These are phyloP conservation scores for Caenorhabditis elegans DNA, from an alignment of 1,140 invertebrate species.

Conservation along the genomic window WBcel235 BX284604.4:6968001-6968500, in stretches of 20 bases:
- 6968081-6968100: too few species aligned
- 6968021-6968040: too few species aligned
- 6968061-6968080: too few species aligned
- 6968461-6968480: not conserved
- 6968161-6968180: too few species aligned
- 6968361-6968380: not conserved
- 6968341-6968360: conserved; percentile 9
- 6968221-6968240: not conserved
- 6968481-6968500: not conserved
- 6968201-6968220: not conserved
- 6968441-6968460: not conserved
- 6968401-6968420: not conserved
- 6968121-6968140: too few species aligned
- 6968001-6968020: too few species aligned
- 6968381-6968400: not conserved
- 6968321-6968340: not conserved
- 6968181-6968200: too few species aligned
- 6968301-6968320: conserved; percentile 6
- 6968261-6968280: conserved; percentile 7
- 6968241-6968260: not conserved
- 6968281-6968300: not conserved
- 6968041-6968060: too few species aligned
- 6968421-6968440: not conserved
- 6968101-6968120: too few species aligned
- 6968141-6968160: too few species aligned